phyloP scores from a whole-genome alignment of 1,140 invertebrate species.

The Trypoxylus dichotomus region DNA sequence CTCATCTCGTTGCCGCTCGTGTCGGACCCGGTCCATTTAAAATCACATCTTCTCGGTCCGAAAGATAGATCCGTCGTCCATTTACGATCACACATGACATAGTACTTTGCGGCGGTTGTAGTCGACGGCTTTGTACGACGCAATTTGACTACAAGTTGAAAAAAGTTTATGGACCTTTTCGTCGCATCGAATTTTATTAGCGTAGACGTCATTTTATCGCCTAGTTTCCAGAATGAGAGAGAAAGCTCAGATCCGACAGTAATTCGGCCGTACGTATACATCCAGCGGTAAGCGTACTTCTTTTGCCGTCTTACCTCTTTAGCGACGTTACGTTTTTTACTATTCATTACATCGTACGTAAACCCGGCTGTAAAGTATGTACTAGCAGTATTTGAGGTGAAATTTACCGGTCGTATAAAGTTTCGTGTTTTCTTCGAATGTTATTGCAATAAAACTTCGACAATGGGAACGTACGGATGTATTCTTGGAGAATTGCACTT shows the following conservation, averaged over 20 bases:
- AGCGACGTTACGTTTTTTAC: background rate
- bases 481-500: background rate
- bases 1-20: background rate
- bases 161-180: conserved; percentile 16
- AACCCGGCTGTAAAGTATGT: background rate
- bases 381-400: conserved; percentile 20
- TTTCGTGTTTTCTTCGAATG: background rate
- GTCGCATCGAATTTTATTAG: conserved; percentile 11
- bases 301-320: background rate
- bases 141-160: conserved; percentile 20
- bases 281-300: background rate
- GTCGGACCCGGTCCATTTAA: background rate
- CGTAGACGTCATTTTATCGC: conserved; percentile 18
- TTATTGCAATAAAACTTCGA: background rate
- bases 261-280: background rate
- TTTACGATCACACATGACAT: conserved; percentile 8
- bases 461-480: background rate
- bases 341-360: conserved; percentile 4
- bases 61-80: background rate
- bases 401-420: conserved; percentile 15
- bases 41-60: conserved; percentile 12
- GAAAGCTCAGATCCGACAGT: background rate
- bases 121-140: background rate
- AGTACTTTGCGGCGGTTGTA: background rate
- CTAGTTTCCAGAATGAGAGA: background rate